A percentile compares a stretch with the other conserved stretches of the same genome.
phyloP scores from a whole-genome alignment of 1,140 invertebrate genomes.

The Bombus impatiens region DNA sequence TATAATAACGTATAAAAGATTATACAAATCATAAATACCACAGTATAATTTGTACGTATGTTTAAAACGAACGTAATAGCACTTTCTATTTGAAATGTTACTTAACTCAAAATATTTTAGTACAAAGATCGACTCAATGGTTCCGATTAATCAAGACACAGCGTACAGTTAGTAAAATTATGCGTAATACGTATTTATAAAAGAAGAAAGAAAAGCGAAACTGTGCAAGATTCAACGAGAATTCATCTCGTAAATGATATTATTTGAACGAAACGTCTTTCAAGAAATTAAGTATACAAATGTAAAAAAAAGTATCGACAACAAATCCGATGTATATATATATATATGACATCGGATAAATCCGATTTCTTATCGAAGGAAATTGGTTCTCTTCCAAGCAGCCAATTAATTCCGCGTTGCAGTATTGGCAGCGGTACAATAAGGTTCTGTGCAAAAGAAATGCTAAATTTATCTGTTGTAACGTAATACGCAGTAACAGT shows the following conservation, averaged over 20 bases:
- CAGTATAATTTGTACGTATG: not conserved
- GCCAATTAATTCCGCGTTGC: slow-evolving; percentile 79
- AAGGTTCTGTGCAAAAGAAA: slow-evolving; percentile 76
- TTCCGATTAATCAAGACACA: too few species aligned
- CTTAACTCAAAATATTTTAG: too few species aligned
- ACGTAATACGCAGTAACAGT: slow-evolving; percentile 78
- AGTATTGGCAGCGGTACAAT: slow-evolving; percentile 79
- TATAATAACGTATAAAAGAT: too few species aligned
- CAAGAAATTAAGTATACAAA: not conserved
- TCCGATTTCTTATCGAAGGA: slow-evolving; percentile 38
- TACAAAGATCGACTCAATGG: too few species aligned
- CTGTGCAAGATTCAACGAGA: not conserved
- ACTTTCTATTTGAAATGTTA: not conserved
- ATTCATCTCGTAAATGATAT: too few species aligned
- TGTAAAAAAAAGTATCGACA: not conserved
- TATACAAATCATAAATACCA: too few species aligned
- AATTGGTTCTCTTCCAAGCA: slow-evolving; percentile 77
- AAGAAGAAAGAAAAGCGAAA: not conserved
- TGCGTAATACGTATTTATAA: not conserved
- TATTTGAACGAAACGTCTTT: too few species aligned
- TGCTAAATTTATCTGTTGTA: slow-evolving; percentile 82
- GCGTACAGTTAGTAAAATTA: not conserved
- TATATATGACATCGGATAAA: not conserved
- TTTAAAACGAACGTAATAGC: too few species aligned
- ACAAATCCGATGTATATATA: not conserved